Evolutionary conservation across 2,888 invertebrate species (phyloP).

Genomic region (Hedya salicella): DNA sequence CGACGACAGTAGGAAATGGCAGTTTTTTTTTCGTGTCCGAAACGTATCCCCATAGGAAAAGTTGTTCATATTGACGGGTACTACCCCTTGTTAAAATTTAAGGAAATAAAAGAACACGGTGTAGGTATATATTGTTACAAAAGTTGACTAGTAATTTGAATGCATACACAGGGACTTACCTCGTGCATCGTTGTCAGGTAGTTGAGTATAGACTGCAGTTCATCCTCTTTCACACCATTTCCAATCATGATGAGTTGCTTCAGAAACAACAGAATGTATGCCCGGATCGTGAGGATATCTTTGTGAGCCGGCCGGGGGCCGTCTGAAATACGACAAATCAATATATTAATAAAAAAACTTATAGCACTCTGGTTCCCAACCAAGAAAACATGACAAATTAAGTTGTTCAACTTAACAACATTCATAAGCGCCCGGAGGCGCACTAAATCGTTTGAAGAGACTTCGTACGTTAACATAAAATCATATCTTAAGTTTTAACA

Average conservation of each 20-base stretch:
- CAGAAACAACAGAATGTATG: slow-evolving; percentile 97
- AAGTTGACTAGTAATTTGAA: no score
- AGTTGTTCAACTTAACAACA: slow-evolving; percentile 21
- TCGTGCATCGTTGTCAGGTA: slow-evolving; percentile 99
- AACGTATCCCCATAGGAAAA: no score
- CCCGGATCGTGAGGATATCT: slow-evolving; percentile 96
- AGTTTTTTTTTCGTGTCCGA: no score
- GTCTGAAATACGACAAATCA: slow-evolving; percentile 84
- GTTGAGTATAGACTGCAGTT: slow-evolving; percentile 98
- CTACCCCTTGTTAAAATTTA: no score
- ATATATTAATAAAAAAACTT: background rate
- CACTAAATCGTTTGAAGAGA: slow-evolving; percentile 30
- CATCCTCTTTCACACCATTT: slow-evolving; percentile 99
- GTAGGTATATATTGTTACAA: no score
- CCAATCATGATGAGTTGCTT: slow-evolving; percentile 98
- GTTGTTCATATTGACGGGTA: no score
- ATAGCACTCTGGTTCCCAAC: background rate
- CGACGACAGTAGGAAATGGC: no score
- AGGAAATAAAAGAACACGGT: no score
- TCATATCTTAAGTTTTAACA: slow-evolving; percentile 9
- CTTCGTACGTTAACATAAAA: slow-evolving; percentile 20
- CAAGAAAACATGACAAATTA: slow-evolving; percentile 1
- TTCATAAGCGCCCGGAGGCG: slow-evolving; percentile 10
- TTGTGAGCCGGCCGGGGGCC: slow-evolving; percentile 97
- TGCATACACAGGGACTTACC: slow-evolving; percentile 80